phyloP scores from a whole-genome alignment of 1,140 invertebrate genomes.

The Dendroctonus valens region DNA sequence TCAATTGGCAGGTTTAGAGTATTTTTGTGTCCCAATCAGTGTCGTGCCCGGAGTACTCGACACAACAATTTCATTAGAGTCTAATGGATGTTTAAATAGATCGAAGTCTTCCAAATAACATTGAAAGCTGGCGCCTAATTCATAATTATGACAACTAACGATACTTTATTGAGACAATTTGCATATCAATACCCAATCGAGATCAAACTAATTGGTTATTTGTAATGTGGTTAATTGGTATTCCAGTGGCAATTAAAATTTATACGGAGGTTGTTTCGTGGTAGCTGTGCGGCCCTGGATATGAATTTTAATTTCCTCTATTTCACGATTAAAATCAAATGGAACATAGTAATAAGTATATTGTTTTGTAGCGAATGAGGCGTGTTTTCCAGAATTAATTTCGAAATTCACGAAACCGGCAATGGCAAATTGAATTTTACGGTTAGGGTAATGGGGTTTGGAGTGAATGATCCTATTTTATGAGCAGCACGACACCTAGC shows the following conservation, averaged over 20 bases:
- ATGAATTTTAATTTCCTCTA: constrained; percentile 12
- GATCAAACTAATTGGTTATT: constrained; percentile 6
- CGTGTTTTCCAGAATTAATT: constrained; percentile 1
- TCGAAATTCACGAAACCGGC: not conserved
- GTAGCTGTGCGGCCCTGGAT: too few species aligned
- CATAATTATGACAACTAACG: too few species aligned
- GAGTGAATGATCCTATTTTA: too few species aligned
- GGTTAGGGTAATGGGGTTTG: not conserved
- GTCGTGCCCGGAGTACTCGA: too few species aligned
- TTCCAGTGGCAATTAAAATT: constrained; percentile 11
- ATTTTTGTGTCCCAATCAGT: too few species aligned
- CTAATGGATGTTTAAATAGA: too few species aligned
- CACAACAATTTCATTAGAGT: too few species aligned
- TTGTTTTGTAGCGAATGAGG: not conserved
- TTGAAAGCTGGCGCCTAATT: too few species aligned
- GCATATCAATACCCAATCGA: constrained; percentile 1
- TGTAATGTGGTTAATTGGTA: constrained; percentile 11
- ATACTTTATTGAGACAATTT: not conserved
- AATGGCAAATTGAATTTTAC: not conserved
- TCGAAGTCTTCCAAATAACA: too few species aligned
- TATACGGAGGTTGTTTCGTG: not conserved
- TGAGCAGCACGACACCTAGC: too few species aligned
- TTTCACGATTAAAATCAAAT: constrained; percentile 9
- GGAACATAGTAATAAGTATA: not conserved
- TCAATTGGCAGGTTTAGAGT: too few species aligned